Conservation (phyloP, 2,113 vertebrate species). For the Cynopterus brachyotis region DNA sequence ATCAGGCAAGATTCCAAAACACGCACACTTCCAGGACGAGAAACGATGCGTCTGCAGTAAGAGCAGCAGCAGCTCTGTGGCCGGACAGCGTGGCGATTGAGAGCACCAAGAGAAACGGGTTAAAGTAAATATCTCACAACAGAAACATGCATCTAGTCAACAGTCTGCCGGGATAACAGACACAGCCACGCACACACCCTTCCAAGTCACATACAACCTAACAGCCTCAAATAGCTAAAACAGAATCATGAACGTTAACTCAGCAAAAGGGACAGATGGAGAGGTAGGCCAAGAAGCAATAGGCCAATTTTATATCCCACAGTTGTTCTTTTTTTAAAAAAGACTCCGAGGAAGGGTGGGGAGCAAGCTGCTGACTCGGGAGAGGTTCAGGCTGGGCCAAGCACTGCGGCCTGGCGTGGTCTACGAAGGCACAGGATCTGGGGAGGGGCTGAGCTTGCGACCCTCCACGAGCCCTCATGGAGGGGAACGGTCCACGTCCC, state of each 20-base stretch:
- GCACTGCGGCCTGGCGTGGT: accelerated
- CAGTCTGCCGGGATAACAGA: neutral
- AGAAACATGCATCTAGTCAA: neutral
- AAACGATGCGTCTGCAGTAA: neutral
- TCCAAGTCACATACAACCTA: neutral
- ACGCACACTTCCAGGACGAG: neutral
- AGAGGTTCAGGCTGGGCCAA: neutral
- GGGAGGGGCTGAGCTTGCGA: neutral
- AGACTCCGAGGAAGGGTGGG: neutral
- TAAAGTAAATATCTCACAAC: neutral
- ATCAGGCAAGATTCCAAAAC: neutral
- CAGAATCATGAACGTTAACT: neutral
- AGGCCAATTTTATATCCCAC: neutral
- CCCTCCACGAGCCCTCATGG: neutral
- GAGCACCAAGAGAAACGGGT: constrained; percentile 62
- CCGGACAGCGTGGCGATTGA: neutral
- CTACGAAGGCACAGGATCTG: constrained; percentile 22
- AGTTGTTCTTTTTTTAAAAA: neutral
- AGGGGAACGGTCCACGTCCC: neutral
- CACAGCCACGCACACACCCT: too few relatives aligned
- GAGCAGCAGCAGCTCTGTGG: neutral
- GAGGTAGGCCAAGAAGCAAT: constrained; percentile 58
- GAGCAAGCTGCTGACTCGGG: neutral
- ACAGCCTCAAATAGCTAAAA: neutral
- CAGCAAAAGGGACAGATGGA: neutral